A percentile compares a stretch with the other conserved stretches of the same genome.
Conservation (phyloP, 2,888 invertebrate genomes). For the Drosophila demipolita region DNA sequence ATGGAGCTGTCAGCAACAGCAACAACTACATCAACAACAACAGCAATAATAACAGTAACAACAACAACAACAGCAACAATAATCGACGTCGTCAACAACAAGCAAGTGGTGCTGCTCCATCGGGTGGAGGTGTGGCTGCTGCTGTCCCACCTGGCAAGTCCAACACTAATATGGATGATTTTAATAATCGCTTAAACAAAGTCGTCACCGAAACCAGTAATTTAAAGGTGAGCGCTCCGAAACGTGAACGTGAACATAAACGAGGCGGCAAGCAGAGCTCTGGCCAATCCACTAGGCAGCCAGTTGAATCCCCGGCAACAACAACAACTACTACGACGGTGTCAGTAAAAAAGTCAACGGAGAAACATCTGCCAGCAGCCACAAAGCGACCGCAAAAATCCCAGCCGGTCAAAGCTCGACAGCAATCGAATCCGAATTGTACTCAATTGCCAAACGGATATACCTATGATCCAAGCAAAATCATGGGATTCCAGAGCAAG, state of each 20-base stretch:
- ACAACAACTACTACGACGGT: background rate
- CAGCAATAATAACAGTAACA: conserved; percentile 19
- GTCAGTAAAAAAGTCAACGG: conserved; percentile 61
- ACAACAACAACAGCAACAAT: conserved; percentile 12
- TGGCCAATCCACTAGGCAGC: conserved; percentile 31
- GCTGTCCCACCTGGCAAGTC: conserved; percentile 21
- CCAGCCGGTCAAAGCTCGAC: conserved; percentile 62
- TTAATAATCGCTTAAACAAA: conserved; percentile 54
- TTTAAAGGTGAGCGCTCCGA: conserved; percentile 73
- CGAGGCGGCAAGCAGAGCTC: conserved; percentile 41
- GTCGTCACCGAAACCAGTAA: conserved; percentile 70
- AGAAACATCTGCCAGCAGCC: conserved; percentile 32
- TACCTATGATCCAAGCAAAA: conserved; percentile 84
- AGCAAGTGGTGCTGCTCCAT: background rate
- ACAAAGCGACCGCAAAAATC: conserved; percentile 37
- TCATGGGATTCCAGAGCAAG: conserved; percentile 85
- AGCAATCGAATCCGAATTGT: conserved; percentile 55
- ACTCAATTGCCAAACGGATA: conserved; percentile 81
- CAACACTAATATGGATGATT: conserved; percentile 42
- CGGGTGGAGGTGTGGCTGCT: conserved; percentile 1
- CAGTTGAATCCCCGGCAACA: conserved; percentile 17
- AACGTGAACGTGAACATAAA: conserved; percentile 53
- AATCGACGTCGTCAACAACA: conserved; percentile 48
- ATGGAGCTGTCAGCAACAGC: conserved; percentile 44
- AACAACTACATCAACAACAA: conserved; percentile 8